Evolutionary conservation across 2,888 invertebrate species (phyloP), one percentile per base, ranked within the genome.

Genomic region (Chouioia cunea): DNA sequence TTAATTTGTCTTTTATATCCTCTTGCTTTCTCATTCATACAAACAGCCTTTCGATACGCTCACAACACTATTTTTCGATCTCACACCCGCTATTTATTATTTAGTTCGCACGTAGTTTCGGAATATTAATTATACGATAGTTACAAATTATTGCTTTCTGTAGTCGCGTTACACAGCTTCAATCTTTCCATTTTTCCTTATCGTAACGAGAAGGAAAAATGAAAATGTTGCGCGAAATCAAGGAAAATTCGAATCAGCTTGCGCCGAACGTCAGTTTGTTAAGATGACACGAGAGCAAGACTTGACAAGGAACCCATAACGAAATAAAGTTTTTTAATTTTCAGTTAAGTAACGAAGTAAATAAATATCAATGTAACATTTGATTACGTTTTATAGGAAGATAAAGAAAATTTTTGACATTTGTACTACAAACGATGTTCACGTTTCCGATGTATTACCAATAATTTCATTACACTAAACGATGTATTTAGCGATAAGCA

Each of bases 91-190:
- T 56, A 65, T 69, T 68, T 60, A 56, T 62, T 75, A 63, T 69
- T 76, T 59, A 73, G 65, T 66, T 70, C 71, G 71, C 75, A 64
- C 71, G 71, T 70, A 72, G 75, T 62, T 72, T 71, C 73, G 64
- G 73, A 58, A 75, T 75, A 73, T 73, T 76, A 71, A 73, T 73
- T 72, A 69, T 73, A 81, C 78, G 78, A 78, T 82, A 89, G 89
- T 90, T 91, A 91, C 89, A 90, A 89, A 89, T 91, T 91, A 91
- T 91, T 92, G 91, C 91, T 92, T 91, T 60, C 66, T 73, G 58
- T 66, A 70, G 62, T 66, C 69, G 58, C 69, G 57, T 62, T 63
- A 44, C 58, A 18, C n/a, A 53, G 44, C 15, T 47, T 43, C 58
- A 53, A 43, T 18, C 14, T 57, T 66, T 43, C 53, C 52, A 63